Evolutionary conservation across 2,113 vertebrate genomes (phyloP).

Genomic region (Pavo muticus): DNA sequence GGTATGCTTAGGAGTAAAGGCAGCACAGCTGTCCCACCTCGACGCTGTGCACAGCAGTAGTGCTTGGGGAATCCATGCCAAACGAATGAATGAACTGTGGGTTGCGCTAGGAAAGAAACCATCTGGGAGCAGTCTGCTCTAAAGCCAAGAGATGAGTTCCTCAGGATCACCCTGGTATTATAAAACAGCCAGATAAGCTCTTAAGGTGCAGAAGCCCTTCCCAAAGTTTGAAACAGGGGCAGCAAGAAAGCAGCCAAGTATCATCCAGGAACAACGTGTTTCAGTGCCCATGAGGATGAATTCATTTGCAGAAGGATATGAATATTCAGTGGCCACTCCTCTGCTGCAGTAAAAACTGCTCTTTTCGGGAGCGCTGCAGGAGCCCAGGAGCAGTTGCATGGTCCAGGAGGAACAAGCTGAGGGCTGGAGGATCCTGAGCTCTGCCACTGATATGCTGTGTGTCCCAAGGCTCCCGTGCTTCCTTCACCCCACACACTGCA

Average conservation of each 20-base stretch:
- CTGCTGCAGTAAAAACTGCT: background rate
- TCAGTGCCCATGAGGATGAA: background rate
- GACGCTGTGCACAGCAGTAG: background rate
- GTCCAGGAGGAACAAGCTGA: background rate
- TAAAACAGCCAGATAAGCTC: background rate
- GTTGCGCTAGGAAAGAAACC: background rate
- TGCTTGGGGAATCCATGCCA: background rate
- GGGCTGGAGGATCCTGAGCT: background rate
- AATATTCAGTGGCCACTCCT: background rate
- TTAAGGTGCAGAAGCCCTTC: background rate
- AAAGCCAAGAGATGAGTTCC: background rate
- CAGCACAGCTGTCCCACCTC: background rate
- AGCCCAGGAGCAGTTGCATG: background rate
- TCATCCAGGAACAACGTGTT: background rate
- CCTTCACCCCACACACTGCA: background rate
- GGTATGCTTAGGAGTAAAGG: background rate
- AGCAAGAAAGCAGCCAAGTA: background rate
- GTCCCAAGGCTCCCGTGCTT: background rate
- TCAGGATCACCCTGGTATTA: background rate
- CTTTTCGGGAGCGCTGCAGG: background rate
- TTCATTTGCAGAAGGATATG: background rate
- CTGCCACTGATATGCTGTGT: too few species aligned
- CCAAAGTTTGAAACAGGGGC: background rate
- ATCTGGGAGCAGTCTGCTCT: background rate
- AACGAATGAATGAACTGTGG: background rate